phyloP scores from a whole-genome alignment of 2,797 vertebrate species.

The Spheniscus humboldti region DNA sequence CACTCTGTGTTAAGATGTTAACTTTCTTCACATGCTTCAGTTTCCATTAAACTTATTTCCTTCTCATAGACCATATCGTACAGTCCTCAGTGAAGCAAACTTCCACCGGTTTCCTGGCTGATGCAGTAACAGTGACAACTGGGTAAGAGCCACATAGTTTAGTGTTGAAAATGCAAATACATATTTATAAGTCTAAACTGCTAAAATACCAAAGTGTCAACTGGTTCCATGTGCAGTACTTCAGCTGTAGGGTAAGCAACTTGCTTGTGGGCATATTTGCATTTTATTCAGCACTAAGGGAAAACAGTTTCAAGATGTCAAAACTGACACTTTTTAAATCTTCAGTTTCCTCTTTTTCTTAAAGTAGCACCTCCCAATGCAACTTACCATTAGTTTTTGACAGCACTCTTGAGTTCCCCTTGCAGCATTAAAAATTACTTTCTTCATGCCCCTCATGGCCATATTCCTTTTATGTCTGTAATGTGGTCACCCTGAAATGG shows the following conservation, averaged over 20 bases:
- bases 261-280: background rate
- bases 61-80: background rate
- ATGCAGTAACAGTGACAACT: background rate
- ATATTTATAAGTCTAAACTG: slow-evolving; percentile 37
- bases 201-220: background rate
- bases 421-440: background rate
- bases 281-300: background rate
- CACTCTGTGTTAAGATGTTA: background rate
- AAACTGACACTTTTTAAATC: background rate
- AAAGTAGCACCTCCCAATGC: background rate
- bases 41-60: background rate
- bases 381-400: background rate
- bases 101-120: background rate
- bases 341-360: background rate
- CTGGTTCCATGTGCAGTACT: slow-evolving; percentile 2
- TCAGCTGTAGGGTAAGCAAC: slow-evolving; percentile 24
- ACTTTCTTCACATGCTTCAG: background rate
- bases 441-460: background rate
- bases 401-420: background rate
- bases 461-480: background rate
- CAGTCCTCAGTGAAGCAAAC: background rate
- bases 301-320: background rate
- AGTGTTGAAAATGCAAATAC: background rate
- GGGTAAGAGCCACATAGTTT: background rate
- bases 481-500: background rate